A percentile compares a stretch with the other conserved stretches of the same genome.
Evolutionary conservation across 2,113 vertebrate genomes (phyloP).

Genomic region (Scalopus aquaticus): DNA sequence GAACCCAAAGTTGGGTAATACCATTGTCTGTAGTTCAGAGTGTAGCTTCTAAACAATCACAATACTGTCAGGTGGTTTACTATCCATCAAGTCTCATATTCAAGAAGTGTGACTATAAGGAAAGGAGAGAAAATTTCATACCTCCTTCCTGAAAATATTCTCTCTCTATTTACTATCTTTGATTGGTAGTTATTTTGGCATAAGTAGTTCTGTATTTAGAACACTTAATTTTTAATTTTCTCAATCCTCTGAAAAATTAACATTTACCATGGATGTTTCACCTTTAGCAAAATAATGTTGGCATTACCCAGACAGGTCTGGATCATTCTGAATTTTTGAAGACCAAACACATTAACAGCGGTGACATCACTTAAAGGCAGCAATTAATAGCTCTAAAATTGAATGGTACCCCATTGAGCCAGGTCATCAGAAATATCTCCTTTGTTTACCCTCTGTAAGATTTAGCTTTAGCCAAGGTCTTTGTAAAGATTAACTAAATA

Average conservation of each 20-base stretch:
- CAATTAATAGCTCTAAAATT: slow-evolving; percentile 62
- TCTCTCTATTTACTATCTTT: background rate
- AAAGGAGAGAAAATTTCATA: background rate
- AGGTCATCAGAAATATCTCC: slow-evolving; percentile 63
- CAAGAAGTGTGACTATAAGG: background rate
- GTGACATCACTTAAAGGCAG: slow-evolving; percentile 55
- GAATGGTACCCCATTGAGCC: background rate
- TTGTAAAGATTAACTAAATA: slow-evolving; percentile 75
- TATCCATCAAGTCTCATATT: background rate
- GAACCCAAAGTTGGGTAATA: background rate
- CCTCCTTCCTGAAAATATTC: background rate
- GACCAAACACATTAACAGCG: slow-evolving; percentile 67
- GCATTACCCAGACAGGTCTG: slow-evolving; percentile 49
- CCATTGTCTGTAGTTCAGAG: too few species aligned
- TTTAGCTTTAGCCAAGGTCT: slow-evolving; percentile 54
- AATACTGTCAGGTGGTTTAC: background rate
- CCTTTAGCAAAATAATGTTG: slow-evolving; percentile 55
- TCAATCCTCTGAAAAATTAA: slow-evolving; percentile 45
- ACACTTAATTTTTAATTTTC: background rate
- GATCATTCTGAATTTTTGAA: slow-evolving; percentile 61
- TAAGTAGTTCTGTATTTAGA: slow-evolving; percentile 48
- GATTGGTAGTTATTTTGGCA: background rate
- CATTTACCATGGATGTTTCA: slow-evolving; percentile 37
- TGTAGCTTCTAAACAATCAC: background rate
- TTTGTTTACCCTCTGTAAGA: slow-evolving; percentile 57